Evolutionary conservation across 2,113 vertebrate species (phyloP).

Genomic region (Hippocampus abdominalis): DNA sequence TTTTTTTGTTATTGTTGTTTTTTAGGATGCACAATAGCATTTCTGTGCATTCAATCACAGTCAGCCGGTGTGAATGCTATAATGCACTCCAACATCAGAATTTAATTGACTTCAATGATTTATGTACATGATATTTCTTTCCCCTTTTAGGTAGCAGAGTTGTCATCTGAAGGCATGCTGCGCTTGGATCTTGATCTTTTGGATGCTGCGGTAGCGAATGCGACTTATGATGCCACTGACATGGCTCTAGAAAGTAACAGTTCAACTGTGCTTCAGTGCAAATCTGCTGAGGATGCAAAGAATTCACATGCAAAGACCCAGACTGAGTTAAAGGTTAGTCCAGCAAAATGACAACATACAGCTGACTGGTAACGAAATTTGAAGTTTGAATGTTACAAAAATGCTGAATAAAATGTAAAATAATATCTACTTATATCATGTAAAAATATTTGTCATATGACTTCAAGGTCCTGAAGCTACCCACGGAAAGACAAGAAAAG

Average conservation of each 20-base stretch:
- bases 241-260: constrained; percentile 29
- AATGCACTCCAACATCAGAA: not conserved
- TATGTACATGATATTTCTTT: not conserved
- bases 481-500: constrained; percentile 58
- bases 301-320: constrained; percentile 22
- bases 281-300: constrained; percentile 37
- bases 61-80: not conserved
- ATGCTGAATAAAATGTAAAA: not conserved
- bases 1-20: not conserved
- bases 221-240: constrained; percentile 36
- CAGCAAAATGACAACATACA: constrained; percentile 60
- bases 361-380: not conserved
- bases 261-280: constrained; percentile 50
- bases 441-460: not conserved
- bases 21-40: not conserved
- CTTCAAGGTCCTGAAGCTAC: constrained; percentile 40
- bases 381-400: not conserved
- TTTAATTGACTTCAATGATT: not conserved
- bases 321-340: constrained; percentile 18
- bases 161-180: constrained; percentile 81
- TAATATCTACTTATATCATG: not conserved
- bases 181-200: constrained; percentile 81
- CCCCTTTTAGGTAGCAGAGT: constrained; percentile 75
- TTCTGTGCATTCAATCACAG: not conserved
- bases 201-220: constrained; percentile 69